Evolutionary conservation across 2,888 invertebrate species (phyloP).

Genomic region (Microchrysa polita): DNA sequence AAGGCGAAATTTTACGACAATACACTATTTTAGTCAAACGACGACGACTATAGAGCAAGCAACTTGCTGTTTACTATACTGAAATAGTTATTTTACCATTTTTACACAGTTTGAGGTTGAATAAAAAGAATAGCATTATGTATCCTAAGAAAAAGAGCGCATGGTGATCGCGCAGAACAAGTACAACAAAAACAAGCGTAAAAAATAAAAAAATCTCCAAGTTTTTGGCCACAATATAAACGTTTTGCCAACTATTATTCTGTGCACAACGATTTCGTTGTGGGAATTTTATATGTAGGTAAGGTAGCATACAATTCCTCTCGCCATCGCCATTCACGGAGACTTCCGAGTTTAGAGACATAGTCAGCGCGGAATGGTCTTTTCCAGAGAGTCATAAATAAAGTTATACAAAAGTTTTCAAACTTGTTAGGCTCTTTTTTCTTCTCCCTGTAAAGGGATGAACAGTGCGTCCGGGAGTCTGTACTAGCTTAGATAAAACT

Average conservation of each 20-base stretch:
- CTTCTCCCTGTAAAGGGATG: no score
- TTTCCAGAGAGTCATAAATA: conserved; percentile 6
- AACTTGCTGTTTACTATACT: neutral
- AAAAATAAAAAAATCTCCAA: neutral
- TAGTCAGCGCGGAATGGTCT: neutral
- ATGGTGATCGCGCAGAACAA: neutral
- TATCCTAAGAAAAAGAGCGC: no score
- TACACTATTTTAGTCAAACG: neutral
- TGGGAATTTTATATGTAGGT: no score
- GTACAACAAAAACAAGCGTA: neutral
- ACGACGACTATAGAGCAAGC: neutral
- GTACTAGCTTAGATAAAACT: conserved; percentile 1
- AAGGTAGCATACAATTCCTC: neutral
- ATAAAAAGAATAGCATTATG: no score
- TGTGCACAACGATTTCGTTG: neutral
- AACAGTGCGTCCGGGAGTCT: neutral
- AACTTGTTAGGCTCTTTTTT: neutral
- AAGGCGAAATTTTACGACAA: neutral
- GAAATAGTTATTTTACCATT: neutral
- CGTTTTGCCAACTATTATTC: neutral
- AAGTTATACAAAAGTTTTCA: conserved; percentile 6
- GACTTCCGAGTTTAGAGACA: neutral
- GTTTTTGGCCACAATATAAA: neutral
- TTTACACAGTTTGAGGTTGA: neutral
- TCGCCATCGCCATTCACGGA: neutral